These are phyloP conservation scores for Drosophila macrospina DNA, from an alignment of 2,888 invertebrate genomes.

Conservation along the genomic window DNA sequence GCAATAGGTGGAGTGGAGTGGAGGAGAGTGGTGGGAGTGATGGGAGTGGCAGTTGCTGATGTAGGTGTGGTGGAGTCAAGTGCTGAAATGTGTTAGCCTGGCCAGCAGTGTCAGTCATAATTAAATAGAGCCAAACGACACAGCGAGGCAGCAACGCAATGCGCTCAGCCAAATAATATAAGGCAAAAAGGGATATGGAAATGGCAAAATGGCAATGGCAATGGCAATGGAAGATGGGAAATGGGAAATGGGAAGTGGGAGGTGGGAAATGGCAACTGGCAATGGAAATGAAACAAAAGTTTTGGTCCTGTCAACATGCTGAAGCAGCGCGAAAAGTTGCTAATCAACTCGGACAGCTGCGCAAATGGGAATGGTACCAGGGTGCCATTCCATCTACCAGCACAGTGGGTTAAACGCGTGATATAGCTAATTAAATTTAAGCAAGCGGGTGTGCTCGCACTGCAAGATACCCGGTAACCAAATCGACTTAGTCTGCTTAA, in stretches of 20 bases:
- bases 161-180: slow-evolving; percentile 52
- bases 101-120: slow-evolving; percentile 67
- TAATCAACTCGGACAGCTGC: slow-evolving; percentile 65
- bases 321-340: slow-evolving; percentile 52
- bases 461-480: neutral
- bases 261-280: slow-evolving; percentile 32
- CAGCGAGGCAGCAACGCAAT: slow-evolving; percentile 24
- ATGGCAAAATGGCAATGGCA: slow-evolving; percentile 22
- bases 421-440: neutral
- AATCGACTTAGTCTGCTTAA: neutral
- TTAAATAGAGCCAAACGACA: slow-evolving; percentile 41
- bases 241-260: too few relatives aligned
- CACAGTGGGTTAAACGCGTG: neutral
- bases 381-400: neutral
- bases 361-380: slow-evolving; percentile 22
- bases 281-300: slow-evolving; percentile 66
- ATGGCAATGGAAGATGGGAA: too few relatives aligned
- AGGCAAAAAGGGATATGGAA: slow-evolving; percentile 49
- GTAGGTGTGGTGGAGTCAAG: slow-evolving; percentile 24
- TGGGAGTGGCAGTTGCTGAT: neutral
- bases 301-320: slow-evolving; percentile 37
- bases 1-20: too few relatives aligned
- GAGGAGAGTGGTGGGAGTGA: too few relatives aligned
- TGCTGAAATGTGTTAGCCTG: slow-evolving; percentile 48
- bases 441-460: neutral